Evolutionary conservation across 2,797 vertebrate species (phyloP).

Genomic region (Oreochromis grahami): DNA sequence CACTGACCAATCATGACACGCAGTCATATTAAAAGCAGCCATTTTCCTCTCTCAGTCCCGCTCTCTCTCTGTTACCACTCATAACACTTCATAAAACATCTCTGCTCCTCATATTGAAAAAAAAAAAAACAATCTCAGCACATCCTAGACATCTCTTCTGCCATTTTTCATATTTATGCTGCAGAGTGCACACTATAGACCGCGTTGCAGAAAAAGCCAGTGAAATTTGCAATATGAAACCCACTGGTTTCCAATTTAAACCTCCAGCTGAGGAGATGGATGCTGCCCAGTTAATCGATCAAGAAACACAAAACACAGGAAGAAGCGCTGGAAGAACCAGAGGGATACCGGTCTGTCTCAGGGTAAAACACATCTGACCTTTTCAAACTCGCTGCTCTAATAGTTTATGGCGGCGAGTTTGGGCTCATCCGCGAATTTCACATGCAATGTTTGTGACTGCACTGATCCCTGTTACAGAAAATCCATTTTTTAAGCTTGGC

Average conservation of each 20-base stretch:
- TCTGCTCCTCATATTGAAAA: background rate
- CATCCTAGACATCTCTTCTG: background rate
- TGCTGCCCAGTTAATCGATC: conserved; percentile 30
- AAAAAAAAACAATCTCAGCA: background rate
- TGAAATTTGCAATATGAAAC: background rate
- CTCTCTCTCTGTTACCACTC: background rate
- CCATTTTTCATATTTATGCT: background rate
- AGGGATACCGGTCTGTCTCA: conserved; percentile 10
- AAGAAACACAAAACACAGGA: conserved; percentile 11
- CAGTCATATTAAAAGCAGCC: background rate
- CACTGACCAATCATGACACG: background rate
- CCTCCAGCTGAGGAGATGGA: conserved; percentile 26
- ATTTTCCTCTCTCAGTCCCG: background rate
- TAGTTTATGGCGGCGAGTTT: conserved; percentile 31
- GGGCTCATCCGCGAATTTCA: conserved; percentile 32
- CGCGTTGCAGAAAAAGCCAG: conserved; percentile 13
- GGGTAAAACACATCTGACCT: conserved; percentile 50
- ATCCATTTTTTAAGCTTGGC: conserved; percentile 25
- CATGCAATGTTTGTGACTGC: conserved; percentile 35
- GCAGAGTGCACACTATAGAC: background rate
- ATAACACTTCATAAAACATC: background rate
- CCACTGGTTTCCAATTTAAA: conserved; percentile 17
- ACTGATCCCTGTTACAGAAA: background rate
- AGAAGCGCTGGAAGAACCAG: conserved; percentile 4
- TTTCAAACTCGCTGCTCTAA: conserved; percentile 58